phyloP scores from a whole-genome alignment of 2,888 invertebrate species.

The Oscheius sp. region DNA sequence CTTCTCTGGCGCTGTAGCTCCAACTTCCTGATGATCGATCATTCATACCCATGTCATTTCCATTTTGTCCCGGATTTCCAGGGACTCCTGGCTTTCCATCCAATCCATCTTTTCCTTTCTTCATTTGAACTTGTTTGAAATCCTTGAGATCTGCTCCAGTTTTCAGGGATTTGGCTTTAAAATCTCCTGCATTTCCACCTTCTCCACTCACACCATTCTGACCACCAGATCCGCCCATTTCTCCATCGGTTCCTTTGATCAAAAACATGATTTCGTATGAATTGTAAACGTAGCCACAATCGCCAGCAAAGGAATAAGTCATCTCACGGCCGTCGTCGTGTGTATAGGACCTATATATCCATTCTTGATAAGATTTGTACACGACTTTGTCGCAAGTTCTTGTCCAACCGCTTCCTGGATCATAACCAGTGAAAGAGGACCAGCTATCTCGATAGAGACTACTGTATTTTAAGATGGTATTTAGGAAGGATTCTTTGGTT shows the following conservation, averaged over 20 bases:
- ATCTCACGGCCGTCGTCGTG: conserved; percentile 23
- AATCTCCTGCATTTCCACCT: conserved; percentile 25
- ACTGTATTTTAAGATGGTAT: background rate
- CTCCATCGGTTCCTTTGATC: conserved; percentile 27
- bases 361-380: background rate
- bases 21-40: conserved; percentile 27
- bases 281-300: conserved; percentile 5
- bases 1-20: background rate
- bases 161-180: background rate
- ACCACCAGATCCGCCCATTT: conserved; percentile 21
- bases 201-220: conserved; percentile 36
- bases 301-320: conserved; percentile 24
- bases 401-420: background rate
- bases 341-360: conserved; percentile 15
- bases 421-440: background rate
- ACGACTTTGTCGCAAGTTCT: background rate
- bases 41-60: conserved; percentile 33
- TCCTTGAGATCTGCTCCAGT: background rate
- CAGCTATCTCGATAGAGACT: conserved; percentile 14
- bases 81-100: conserved; percentile 16
- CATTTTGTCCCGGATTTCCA: conserved; percentile 21
- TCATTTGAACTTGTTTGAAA: background rate
- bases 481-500: background rate
- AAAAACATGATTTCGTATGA: conserved; percentile 33
- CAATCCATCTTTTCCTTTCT: conserved; percentile 12